A percentile compares a stretch with the other conserved stretches of the same genome.
Evolutionary conservation across 1,140 invertebrate genomes (phyloP).

Genomic region (Drosophila saltans): DNA sequence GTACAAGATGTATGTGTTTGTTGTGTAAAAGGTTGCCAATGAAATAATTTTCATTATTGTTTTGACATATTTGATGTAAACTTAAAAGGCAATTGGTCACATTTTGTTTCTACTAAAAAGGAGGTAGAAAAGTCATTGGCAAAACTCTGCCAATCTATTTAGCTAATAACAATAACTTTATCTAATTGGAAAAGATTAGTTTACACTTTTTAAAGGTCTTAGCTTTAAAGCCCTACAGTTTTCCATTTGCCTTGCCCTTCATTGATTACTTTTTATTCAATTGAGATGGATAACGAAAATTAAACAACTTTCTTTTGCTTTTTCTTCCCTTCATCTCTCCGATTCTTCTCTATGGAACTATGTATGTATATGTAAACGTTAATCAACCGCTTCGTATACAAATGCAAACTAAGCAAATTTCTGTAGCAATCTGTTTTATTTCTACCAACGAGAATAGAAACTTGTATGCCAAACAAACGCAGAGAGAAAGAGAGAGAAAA

Average conservation of each 20-base stretch:
- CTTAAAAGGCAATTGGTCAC: conserved; percentile 1
- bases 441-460: conserved; percentile 28
- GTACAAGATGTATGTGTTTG: conserved; percentile 12
- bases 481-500: not conserved
- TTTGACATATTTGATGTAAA: conserved; percentile 5
- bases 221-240: not conserved
- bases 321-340: not conserved
- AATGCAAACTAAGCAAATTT: conserved; percentile 61
- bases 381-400: conserved; percentile 35
- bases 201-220: no score
- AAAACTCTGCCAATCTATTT: no score
- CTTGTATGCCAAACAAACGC: conserved; percentile 40
- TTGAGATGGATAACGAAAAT: conserved; percentile 32
- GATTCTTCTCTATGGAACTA: not conserved
- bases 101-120: not conserved
- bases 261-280: conserved; percentile 24
- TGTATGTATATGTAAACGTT: conserved; percentile 23
- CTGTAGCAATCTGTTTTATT: conserved; percentile 43
- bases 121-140: no score
- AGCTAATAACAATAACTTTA: no score
- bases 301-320: not conserved
- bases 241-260: not conserved
- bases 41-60: conserved; percentile 1
- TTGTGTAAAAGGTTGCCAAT: conserved; percentile 21
- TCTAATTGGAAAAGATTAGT: no score